Conservation (phyloP, 2,797 vertebrate genomes). For the Paguma larvata region DNA sequence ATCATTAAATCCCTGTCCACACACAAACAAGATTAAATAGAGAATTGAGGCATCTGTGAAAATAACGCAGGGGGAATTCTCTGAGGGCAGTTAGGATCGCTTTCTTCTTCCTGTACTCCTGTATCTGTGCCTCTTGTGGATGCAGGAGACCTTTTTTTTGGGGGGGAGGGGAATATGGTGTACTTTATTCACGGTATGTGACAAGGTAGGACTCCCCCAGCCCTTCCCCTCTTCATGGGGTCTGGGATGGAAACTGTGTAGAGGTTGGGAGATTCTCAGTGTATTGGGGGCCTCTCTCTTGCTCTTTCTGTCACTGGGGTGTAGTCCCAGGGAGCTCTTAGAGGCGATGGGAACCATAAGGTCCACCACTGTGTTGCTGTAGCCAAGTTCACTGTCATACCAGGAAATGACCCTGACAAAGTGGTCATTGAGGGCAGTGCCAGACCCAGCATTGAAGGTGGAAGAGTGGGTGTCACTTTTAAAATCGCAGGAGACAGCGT, state of each 20-base stretch:
- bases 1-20: background rate
- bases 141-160: background rate
- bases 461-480: background rate
- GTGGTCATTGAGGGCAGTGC: background rate
- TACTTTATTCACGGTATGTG: background rate
- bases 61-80: background rate
- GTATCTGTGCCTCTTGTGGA: background rate
- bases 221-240: background rate
- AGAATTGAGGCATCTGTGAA: background rate
- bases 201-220: background rate
- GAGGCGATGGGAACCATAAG: background rate
- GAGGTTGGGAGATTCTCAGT: background rate
- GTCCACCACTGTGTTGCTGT: background rate
- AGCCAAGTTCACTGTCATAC: background rate
- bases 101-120: background rate
- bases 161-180: background rate
- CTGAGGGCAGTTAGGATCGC: background rate
- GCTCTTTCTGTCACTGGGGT: background rate
- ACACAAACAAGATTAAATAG: background rate
- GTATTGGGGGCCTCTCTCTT: background rate
- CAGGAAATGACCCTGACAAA: background rate
- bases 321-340: background rate
- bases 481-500: background rate
- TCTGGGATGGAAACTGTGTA: background rate
- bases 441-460: background rate